Evolutionary conservation across 1,140 invertebrate genomes (phyloP), one percentile per base, ranked within the genome.

Genomic region (Brachystomella parvula): DNA sequence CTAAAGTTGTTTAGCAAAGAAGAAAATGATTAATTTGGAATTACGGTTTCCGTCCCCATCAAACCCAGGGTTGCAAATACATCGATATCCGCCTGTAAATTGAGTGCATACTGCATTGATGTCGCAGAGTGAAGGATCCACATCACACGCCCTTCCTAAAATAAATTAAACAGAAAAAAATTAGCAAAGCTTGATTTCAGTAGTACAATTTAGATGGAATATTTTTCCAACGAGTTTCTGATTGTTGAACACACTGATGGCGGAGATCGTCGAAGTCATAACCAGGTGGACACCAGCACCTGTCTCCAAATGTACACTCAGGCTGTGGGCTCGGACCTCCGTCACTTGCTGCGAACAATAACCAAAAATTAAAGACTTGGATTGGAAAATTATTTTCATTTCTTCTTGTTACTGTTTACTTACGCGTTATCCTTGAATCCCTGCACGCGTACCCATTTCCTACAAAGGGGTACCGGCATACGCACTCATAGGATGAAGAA

Each of bases 31-130:
- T 76, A 85, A 83, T 82, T 76, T 82, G 79, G 53, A 82, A 76
- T 67, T 78, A 79, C n/a, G n/a, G n/a, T 82, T 83, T 47, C 90
- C 92, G 76, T 92, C 88, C 58, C 91, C 91, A 59, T 83, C 81
- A 76, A 85, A 95, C 63, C 90, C 90, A 19, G 81, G 75, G 66
- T 87, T 84, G 76, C 92, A 95, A 21, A 87, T 81, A 77, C 93
- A 96, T 56, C 83, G 83, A 60, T 83, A 83, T 58, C 82, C 83
- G n/a, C 82, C 81, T 17, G 82, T 70, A 63, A 86, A 83, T 63
- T 83, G 85, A 6, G 82, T 76, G 76, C 92, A 94, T 29, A 79
- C 81, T 21, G 90, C 89, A 75, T 93, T 84, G 0, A 79, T 74
- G 74, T 89, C 82, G 79, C 93, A 90, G 73, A 86, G 83, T 56